phyloP scores from a whole-genome alignment of 1,140 invertebrate genomes.

The Drosophila guanche region DNA sequence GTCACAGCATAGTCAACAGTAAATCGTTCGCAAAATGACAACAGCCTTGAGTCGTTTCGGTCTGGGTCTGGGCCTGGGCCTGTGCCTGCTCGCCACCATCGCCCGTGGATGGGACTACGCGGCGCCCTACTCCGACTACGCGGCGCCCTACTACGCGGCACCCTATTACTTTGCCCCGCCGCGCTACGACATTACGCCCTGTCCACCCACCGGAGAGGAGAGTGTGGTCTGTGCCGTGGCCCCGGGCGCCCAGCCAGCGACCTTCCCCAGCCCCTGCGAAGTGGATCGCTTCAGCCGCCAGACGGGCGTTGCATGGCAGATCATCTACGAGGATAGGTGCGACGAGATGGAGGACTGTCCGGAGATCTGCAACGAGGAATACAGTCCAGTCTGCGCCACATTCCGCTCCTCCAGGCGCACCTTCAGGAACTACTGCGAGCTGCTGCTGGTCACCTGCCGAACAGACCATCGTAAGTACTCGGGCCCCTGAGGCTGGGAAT shows the following conservation, averaged over 20 bases:
- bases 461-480: slow-evolving; percentile 30
- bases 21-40: slow-evolving; percentile 49
- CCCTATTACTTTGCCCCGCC: slow-evolving; percentile 12
- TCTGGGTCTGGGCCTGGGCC: slow-evolving; percentile 2
- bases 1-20: slow-evolving; percentile 49
- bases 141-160: slow-evolving; percentile 4
- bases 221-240: slow-evolving; percentile 44
- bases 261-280: slow-evolving; percentile 57
- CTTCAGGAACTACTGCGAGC: slow-evolving; percentile 27
- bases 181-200: slow-evolving; percentile 26
- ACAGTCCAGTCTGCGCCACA: slow-evolving; percentile 18
- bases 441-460: slow-evolving; percentile 42
- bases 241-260: slow-evolving; percentile 14
- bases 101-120: slow-evolving; percentile 29
- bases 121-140: slow-evolving; percentile 10
- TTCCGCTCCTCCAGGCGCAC: slow-evolving; percentile 21
- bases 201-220: slow-evolving; percentile 2
- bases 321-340: slow-evolving; percentile 49
- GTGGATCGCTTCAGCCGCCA: slow-evolving; percentile 34
- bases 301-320: slow-evolving; percentile 38
- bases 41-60: slow-evolving; percentile 1
- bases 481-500: too few relatives aligned
- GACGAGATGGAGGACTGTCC: slow-evolving; percentile 32
- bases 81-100: slow-evolving; percentile 19
- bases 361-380: slow-evolving; percentile 17